A percentile compares a stretch with the other conserved stretches of the same genome.
phyloP scores from a whole-genome alignment of 2,888 invertebrate species.

The Allolobophora icterica region DNA sequence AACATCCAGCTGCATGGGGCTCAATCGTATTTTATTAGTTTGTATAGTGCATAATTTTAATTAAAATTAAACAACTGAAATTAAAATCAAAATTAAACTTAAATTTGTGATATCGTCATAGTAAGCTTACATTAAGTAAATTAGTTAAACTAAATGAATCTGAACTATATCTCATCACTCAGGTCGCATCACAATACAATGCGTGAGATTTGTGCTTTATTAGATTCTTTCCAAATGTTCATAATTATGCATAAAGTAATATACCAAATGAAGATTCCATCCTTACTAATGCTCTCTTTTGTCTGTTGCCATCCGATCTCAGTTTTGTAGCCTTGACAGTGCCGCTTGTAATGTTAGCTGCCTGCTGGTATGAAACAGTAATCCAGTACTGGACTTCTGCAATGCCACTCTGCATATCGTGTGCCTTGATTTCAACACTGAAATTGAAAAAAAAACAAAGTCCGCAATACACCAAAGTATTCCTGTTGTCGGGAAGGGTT shows the following conservation, averaged over 20 bases:
- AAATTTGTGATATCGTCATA: too few species aligned
- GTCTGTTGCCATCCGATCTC: background rate
- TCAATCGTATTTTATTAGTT: background rate
- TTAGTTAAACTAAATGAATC: too few species aligned
- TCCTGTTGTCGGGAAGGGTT: background rate
- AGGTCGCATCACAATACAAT: too few species aligned
- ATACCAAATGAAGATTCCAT: too few species aligned
- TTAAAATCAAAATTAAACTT: background rate
- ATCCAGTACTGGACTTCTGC: background rate
- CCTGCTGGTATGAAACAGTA: too few species aligned
- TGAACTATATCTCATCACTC: too few species aligned
- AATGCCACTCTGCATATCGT: background rate
- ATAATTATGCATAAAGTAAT: too few species aligned
- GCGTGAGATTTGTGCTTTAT: too few species aligned
- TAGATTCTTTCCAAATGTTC: too few species aligned
- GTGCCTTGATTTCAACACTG: constrained; percentile 4
- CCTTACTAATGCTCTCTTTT: background rate
- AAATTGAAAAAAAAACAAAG: background rate
- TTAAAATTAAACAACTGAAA: background rate
- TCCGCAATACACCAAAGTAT: background rate
- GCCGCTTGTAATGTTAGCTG: background rate
- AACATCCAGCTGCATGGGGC: background rate
- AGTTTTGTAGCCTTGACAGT: background rate
- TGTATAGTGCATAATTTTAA: too few species aligned
- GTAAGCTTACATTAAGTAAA: too few species aligned